Conservation (phyloP, 92 coral and sea anemone species). For the Hydrozoanthus gracilis region DNA sequence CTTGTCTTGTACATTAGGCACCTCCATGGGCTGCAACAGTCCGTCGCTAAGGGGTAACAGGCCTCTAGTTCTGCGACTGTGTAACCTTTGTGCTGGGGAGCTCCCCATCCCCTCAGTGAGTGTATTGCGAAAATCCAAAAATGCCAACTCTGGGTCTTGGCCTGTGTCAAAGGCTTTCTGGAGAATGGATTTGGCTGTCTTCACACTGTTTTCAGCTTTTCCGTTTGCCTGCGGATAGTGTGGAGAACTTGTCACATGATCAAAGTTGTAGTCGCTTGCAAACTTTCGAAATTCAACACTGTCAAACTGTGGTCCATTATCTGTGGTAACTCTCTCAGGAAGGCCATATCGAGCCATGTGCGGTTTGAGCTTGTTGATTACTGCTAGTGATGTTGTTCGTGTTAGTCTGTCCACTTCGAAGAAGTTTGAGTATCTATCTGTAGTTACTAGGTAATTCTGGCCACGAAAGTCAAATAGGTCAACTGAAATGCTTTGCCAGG, state of each 20-base stretch:
- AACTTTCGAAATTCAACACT: slow-evolving; percentile 23
- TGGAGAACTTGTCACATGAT: slow-evolving; percentile 35
- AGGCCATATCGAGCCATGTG: not conserved
- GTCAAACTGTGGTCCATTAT: slow-evolving; percentile 44
- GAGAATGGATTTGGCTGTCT: slow-evolving; percentile 18
- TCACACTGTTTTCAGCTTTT: slow-evolving; percentile 18
- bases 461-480: slow-evolving; percentile 51
- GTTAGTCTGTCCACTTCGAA: slow-evolving; percentile 42
- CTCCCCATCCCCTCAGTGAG: slow-evolving; percentile 43
- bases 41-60: slow-evolving; percentile 12
- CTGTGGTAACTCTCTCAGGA: slow-evolving; percentile 46
- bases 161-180: not conserved
- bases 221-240: slow-evolving; percentile 38
- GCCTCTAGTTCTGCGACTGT: slow-evolving; percentile 22
- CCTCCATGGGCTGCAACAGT: slow-evolving; percentile 35
- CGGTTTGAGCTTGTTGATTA: slow-evolving; percentile 49
- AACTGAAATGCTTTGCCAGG: slow-evolving; percentile 45
- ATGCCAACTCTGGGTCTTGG: slow-evolving; percentile 14
- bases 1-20: slow-evolving; percentile 9
- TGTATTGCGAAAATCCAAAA: slow-evolving; percentile 27
- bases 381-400: slow-evolving; percentile 38
- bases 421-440: slow-evolving; percentile 49
- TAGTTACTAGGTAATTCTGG: slow-evolving; percentile 45
- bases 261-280: not conserved
- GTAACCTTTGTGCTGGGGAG: slow-evolving; percentile 40